phyloP scores from a whole-genome alignment of 1,140 invertebrate genomes.

The Aethina tumida region DNA sequence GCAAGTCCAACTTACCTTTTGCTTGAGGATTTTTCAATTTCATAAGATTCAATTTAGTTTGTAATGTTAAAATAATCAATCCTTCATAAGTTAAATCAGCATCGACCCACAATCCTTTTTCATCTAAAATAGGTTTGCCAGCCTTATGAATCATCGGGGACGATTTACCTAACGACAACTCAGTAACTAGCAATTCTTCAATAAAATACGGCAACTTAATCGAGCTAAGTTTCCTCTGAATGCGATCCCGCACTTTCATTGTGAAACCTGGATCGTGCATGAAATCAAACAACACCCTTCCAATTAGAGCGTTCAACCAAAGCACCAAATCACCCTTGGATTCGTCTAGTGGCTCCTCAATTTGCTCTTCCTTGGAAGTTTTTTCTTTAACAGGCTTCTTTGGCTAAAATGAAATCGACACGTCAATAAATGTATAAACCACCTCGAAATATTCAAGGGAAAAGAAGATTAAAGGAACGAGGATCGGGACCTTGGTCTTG shows the following conservation, averaged over 20 bases:
- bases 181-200: slow-evolving; percentile 67
- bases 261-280: slow-evolving; percentile 50
- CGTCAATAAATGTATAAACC: slow-evolving; percentile 2
- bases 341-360: slow-evolving; percentile 8
- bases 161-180: slow-evolving; percentile 64
- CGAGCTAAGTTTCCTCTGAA: slow-evolving; percentile 78
- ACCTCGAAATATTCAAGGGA: background rate
- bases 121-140: slow-evolving; percentile 65
- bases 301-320: slow-evolving; percentile 36
- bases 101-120: slow-evolving; percentile 87
- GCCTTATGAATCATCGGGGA: slow-evolving; percentile 68
- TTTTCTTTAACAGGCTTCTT: slow-evolving; percentile 7
- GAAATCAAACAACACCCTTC: slow-evolving; percentile 69
- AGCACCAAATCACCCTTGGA: slow-evolving; percentile 9
- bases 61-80: slow-evolving; percentile 78
- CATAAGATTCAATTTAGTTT: slow-evolving; percentile 91
- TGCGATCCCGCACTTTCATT: slow-evolving; percentile 56
- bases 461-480: background rate
- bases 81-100: slow-evolving; percentile 86
- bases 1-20: slow-evolving; percentile 22
- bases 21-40: slow-evolving; percentile 53
- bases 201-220: slow-evolving; percentile 85
- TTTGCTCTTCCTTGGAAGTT: slow-evolving; percentile 6
- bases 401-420: slow-evolving; percentile 3
- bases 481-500: slow-evolving; percentile 10